phyloP scores from a whole-genome alignment of 2,888 invertebrate species.

The Callyntrura sp. region DNA sequence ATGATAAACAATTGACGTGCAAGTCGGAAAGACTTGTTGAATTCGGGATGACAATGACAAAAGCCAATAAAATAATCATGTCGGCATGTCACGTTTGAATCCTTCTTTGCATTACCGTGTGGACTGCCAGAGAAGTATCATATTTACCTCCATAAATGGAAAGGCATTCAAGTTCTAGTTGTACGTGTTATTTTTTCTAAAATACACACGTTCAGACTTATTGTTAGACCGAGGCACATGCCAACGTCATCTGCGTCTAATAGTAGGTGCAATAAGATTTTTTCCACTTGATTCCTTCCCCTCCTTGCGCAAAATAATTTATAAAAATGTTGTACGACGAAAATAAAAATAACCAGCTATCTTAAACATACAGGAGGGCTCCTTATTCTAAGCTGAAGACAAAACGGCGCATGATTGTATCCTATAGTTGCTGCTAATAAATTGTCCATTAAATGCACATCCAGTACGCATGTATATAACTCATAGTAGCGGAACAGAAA shows the following conservation, averaged over 20 bases:
- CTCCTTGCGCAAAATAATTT: too few relatives aligned
- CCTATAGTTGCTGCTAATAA: too few relatives aligned
- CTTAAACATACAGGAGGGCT: too few relatives aligned
- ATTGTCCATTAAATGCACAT: not conserved
- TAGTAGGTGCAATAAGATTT: too few relatives aligned
- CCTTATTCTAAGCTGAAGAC: too few relatives aligned
- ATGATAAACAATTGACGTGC: not conserved
- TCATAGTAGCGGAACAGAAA: not conserved
- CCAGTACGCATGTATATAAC: not conserved
- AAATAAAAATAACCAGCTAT: too few relatives aligned
- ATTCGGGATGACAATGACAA: slow-evolving; percentile 27
- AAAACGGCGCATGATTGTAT: too few relatives aligned
- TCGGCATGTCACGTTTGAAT: slow-evolving; percentile 64
- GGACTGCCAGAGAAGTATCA: not conserved
- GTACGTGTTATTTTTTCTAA: not conserved
- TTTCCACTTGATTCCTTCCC: too few relatives aligned
- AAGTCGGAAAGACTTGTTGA: slow-evolving; percentile 4
- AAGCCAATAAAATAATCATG: slow-evolving; percentile 50
- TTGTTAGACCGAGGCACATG: too few relatives aligned
- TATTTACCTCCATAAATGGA: slow-evolving; percentile 49
- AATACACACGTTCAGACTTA: not conserved
- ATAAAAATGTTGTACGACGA: too few relatives aligned
- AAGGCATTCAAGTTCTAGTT: not conserved
- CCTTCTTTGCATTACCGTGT: slow-evolving; percentile 1
- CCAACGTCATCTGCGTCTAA: too few relatives aligned